A percentile compares a stretch with the other conserved stretches of the same genome.
Conservation (phyloP, 2,888 invertebrate species). For the Uloborus plumipes region DNA sequence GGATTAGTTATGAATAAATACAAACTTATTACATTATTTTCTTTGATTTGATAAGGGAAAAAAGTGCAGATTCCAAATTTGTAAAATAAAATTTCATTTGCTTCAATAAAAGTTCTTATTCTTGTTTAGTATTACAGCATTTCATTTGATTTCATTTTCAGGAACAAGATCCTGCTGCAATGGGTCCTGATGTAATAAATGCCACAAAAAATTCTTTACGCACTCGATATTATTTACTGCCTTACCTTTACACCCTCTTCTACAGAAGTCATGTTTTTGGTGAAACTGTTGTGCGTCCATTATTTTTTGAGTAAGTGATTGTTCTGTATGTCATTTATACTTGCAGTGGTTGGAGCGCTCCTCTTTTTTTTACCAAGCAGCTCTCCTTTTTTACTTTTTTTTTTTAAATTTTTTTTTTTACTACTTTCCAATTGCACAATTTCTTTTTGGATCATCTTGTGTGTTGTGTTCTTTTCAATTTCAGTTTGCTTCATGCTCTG, state of each 20-base stretch:
- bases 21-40: no score
- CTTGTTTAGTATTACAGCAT: no score
- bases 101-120: no score
- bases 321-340: background rate
- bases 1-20: no score
- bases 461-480: no score
- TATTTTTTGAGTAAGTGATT: slow-evolving; percentile 81
- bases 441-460: no score
- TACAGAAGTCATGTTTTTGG: slow-evolving; percentile 80
- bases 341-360: background rate
- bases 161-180: slow-evolving; percentile 87
- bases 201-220: slow-evolving; percentile 78
- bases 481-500: no score
- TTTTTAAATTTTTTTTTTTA: background rate
- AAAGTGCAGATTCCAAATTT: no score
- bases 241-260: slow-evolving; percentile 86
- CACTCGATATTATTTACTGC: slow-evolving; percentile 81
- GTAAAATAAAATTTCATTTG: background rate
- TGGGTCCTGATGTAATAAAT: slow-evolving; percentile 79
- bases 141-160: slow-evolving; percentile 70
- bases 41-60: no score
- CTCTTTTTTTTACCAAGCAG: background rate
- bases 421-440: background rate
- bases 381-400: background rate
- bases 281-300: slow-evolving; percentile 82